phyloP scores from a whole-genome alignment of 2,797 vertebrate genomes.

The Myotis pilosus region DNA sequence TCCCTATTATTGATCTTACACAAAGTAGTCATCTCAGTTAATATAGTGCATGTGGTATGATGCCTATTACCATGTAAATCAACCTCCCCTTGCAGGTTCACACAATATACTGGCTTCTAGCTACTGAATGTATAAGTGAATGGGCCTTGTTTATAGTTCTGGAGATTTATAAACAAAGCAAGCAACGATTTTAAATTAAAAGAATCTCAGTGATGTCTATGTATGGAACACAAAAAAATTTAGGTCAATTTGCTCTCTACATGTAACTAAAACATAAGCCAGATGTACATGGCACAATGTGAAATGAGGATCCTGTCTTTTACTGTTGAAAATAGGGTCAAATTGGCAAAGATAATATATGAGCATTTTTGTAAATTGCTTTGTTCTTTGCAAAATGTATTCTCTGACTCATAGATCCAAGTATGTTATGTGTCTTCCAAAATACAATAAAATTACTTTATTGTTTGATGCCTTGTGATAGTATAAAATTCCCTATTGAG shows the following conservation, averaged over 20 bases:
- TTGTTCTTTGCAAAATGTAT: background rate
- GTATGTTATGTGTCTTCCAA: background rate
- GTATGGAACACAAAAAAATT: background rate
- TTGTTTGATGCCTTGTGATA: background rate
- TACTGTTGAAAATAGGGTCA: constrained; percentile 12
- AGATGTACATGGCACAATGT: background rate
- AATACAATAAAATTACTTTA: constrained; percentile 20
- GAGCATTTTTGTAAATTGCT: background rate
- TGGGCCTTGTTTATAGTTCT: background rate
- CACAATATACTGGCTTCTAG: background rate
- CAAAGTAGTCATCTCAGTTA: background rate
- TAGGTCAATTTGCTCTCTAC: background rate
- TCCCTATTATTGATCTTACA: background rate
- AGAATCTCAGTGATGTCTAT: background rate
- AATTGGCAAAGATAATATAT: background rate
- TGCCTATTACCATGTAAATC: background rate
- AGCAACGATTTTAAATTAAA: constrained; percentile 12
- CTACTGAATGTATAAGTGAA: background rate
- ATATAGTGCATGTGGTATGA: background rate
- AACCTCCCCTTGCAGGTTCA: background rate
- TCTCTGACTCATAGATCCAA: background rate
- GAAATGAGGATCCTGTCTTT: background rate
- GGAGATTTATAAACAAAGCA: background rate
- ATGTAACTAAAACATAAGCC: constrained; percentile 27
- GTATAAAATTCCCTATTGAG: background rate